Evolutionary conservation across 2,113 vertebrate genomes (phyloP), one percentile per base, ranked within the genome.

Genomic region (Macquaria australasica): DNA sequence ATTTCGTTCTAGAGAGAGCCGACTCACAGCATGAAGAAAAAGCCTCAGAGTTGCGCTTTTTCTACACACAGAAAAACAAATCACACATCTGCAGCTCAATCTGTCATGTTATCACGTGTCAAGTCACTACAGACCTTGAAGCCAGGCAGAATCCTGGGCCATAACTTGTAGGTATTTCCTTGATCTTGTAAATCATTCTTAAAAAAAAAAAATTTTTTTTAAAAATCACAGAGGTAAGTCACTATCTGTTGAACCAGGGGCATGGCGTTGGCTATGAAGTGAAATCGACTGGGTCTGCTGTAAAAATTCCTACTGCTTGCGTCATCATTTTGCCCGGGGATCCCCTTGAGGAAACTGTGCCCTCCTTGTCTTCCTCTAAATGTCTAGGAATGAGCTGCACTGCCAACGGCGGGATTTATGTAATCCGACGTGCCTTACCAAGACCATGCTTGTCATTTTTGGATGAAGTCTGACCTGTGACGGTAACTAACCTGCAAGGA

Each of bases 371-470:
- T 79, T 82, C 85, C 87, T 87, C 82, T 79, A 4, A 34, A 70
- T 8, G n/a, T 88, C 83, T 45, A 63, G 68, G 77, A 78, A 88
- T 16, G 84, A 87, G 77, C 53, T 48, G 79, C 73, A 9, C 68
- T 62, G 85, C 83, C 62, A 86, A 23, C 25, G 14, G 25, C 8
- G 10, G 86, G 75, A 67, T 90, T 88, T 87, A 87, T 85, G 69
- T 84, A 85, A 88, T 84, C 88, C 85, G n/a, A 16, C 16, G 12
- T 2, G 68, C 48, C 25, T 64, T 58, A 78, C 70, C 45, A 1
- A 77, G 73, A 59, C 58, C 43, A 67, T 41, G 76, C 70, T 43
- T 25, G 53, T 76, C 63, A n/a, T 51, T 56, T 76, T 8, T 79
- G 76, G 31, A 70, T 87, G 3, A 51, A n/a, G 60, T 66, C 55